Conservation (phyloP, 2,113 vertebrate species). For the Xenotilapia longispinis region DNA sequence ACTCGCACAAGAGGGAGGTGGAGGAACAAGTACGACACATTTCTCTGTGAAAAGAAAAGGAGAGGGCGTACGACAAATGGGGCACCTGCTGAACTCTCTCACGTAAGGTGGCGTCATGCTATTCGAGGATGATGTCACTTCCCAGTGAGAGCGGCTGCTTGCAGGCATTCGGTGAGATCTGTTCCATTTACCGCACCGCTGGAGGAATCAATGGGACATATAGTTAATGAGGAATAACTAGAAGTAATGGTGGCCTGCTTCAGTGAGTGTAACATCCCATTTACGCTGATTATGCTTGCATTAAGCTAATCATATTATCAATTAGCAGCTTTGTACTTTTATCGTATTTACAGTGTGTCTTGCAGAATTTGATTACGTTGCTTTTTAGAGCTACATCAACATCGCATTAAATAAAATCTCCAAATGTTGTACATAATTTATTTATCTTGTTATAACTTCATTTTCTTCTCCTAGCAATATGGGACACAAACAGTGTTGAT, state of each 20-base stretch:
- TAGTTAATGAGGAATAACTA: slow-evolving; percentile 57
- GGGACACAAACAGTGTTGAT: neutral
- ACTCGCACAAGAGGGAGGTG: neutral
- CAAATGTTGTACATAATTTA: neutral
- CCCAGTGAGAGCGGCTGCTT: slow-evolving; percentile 19
- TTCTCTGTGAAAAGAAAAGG: neutral
- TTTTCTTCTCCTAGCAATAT: neutral
- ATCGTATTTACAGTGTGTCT: neutral
- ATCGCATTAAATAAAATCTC: neutral
- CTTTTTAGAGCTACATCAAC: neutral
- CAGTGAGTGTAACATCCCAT: slow-evolving; percentile 30
- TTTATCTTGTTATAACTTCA: neutral
- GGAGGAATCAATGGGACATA: slow-evolving; percentile 55
- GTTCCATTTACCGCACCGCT: slow-evolving; percentile 51
- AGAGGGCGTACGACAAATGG: neutral
- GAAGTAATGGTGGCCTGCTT: slow-evolving; percentile 33
- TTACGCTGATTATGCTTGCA: slow-evolving; percentile 20
- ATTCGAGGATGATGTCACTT: neutral
- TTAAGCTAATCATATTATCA: slow-evolving; percentile 33
- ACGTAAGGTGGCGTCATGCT: neutral
- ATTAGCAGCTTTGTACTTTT: slow-evolving; percentile 12
- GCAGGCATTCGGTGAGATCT: slow-evolving; percentile 33
- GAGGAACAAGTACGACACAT: neutral
- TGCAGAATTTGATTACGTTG: neutral
- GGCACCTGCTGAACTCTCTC: neutral